Evolutionary conservation across 2,797 vertebrate species (phyloP).

Genomic region (Falco berigora): DNA sequence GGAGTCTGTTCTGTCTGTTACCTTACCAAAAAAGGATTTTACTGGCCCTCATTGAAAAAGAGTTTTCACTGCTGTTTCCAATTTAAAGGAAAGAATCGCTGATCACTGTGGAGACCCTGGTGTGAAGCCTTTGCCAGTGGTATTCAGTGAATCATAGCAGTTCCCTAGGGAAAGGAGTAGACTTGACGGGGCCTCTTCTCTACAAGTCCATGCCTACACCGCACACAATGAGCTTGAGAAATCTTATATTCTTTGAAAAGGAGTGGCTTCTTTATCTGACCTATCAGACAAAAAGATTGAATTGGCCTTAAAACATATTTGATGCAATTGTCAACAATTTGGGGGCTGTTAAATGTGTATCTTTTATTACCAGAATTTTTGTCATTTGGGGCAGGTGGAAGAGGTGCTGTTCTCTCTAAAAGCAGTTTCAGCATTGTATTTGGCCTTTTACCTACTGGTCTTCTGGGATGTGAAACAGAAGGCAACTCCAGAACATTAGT

Average conservation of each 20-base stretch:
- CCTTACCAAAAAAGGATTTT: constrained; percentile 24
- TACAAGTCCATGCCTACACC: neutral
- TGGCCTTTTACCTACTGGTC: neutral
- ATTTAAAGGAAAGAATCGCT: neutral
- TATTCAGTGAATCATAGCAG: constrained; percentile 2
- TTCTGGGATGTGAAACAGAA: neutral
- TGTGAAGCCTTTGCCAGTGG: neutral
- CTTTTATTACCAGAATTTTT: neutral
- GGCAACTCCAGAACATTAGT: neutral
- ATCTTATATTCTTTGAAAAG: neutral
- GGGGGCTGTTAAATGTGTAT: neutral
- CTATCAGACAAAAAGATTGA: neutral
- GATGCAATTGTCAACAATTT: neutral
- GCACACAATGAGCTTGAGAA: neutral
- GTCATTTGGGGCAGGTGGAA: neutral
- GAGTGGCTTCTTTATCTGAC: neutral
- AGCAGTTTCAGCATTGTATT: neutral
- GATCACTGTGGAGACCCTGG: neutral
- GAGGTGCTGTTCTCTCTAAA: neutral
- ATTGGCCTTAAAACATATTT: neutral
- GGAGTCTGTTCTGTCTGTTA: neutral
- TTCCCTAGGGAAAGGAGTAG: neutral
- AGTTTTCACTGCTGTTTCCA: constrained; percentile 6
- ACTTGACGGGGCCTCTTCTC: neutral
- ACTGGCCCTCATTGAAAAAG: neutral